Percentiles rank a stretch among this genome's conserved stretches.
Evolutionary conservation across 2,797 vertebrate genomes (phyloP).

Genomic region (Centropyge bicolor): DNA sequence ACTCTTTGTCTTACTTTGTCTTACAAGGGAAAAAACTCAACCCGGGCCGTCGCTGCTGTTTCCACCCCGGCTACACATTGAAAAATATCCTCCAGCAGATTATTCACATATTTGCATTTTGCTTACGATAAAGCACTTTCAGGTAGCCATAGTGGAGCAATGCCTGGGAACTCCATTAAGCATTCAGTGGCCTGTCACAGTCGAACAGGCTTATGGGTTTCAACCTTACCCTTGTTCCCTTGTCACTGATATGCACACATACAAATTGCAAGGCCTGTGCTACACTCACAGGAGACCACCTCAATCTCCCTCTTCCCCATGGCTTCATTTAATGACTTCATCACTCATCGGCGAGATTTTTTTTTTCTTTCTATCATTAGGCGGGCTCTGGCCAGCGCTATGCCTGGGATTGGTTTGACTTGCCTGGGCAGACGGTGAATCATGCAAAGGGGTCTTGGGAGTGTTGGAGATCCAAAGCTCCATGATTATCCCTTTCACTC

Average conservation of each 20-base stretch:
- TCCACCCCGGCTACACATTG: slow-evolving; percentile 3
- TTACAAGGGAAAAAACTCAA: neutral
- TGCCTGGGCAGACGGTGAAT: slow-evolving; percentile 63
- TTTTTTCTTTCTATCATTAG: slow-evolving; percentile 43
- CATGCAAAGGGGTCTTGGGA: slow-evolving; percentile 60
- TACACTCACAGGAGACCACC: slow-evolving; percentile 52
- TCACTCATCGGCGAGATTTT: slow-evolving; percentile 62
- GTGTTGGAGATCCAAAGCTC: slow-evolving; percentile 62
- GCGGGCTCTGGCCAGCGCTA: slow-evolving; percentile 39
- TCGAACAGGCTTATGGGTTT: slow-evolving; percentile 64
- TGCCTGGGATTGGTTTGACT: slow-evolving; percentile 56
- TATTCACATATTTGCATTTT: slow-evolving; percentile 72
- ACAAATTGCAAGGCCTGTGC: slow-evolving; percentile 70
- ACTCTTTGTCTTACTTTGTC: slow-evolving; percentile 14
- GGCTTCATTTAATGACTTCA: slow-evolving; percentile 73
- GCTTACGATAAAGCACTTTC: slow-evolving; percentile 56
- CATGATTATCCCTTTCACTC: slow-evolving; percentile 69
- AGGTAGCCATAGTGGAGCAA: slow-evolving; percentile 40
- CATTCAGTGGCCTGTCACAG: slow-evolving; percentile 69
- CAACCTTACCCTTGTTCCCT: slow-evolving; percentile 70
- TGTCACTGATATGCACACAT: slow-evolving; percentile 75
- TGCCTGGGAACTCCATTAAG: slow-evolving; percentile 63
- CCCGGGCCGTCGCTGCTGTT: neutral
- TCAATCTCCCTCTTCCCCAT: slow-evolving; percentile 54
- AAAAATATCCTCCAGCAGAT: slow-evolving; percentile 49